Evolutionary conservation across 2,888 invertebrate species (phyloP), one percentile per base, ranked within the genome.

Genomic region (Hypomecis punctinalis): DNA sequence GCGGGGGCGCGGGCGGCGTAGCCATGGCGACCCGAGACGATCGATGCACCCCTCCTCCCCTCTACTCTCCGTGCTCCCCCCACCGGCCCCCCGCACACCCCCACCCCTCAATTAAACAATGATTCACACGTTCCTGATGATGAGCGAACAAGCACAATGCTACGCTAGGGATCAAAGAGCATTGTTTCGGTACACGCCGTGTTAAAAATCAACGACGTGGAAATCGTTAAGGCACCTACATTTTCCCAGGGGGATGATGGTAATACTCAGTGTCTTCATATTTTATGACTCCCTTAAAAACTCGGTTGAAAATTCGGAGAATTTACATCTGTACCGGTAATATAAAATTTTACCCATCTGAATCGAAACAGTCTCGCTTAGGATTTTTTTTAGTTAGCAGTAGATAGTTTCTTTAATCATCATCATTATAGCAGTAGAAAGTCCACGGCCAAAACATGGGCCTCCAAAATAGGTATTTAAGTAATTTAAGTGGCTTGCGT

Each of bases 101-200:
- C 73, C 76, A 69, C 81, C 81, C 83, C 86, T 85, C 90, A 89
- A 91, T 91, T 90, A 91, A 90, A 89, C 90, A 89, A 91, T 89
- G 88, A 90, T 91, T 92, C 89, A 86, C 88, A 87, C 89, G 84
- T 80, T 83, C 76, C 82, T 81, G 82, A 85, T 82, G 81, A 69
- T 68, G 64, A 71, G 56, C 47, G 68, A 65, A 53, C 80, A 81
- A 77, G 76, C 79, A 81, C 80, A 79, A 80, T 80, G 76, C 70
- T 71, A 76, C 48, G 48, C 49, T 33, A 55, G 61, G 64, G 69
- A 71, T 72, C 72, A 69, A 69, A 69, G 69, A 70, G 65, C 67
- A 72, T 72, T 69, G 71, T 69, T 67, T 71, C 68, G 68, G 63
- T 64, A 54, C 65, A 55, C 60, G 55, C 57, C 56, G 59, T 68